These are phyloP conservation scores for Taenaris catops DNA, from an alignment of 2,888 invertebrate genomes.

Conservation along the genomic window DNA sequence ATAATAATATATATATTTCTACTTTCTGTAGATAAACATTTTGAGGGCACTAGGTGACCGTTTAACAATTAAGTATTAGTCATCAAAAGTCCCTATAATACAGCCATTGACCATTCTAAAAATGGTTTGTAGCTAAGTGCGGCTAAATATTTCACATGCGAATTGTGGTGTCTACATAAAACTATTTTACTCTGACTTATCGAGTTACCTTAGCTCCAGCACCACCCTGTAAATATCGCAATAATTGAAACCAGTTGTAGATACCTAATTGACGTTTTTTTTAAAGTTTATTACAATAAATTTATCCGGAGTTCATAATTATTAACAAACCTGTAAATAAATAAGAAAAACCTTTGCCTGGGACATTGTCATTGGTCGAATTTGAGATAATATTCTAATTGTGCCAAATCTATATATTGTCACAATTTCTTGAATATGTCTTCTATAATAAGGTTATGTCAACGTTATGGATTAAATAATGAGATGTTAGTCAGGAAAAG, in stretches of 20 bases:
- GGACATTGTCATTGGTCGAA: too few species aligned
- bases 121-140: conserved; percentile 35
- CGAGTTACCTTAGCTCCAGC: conserved; percentile 70
- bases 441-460: too few species aligned
- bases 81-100: conserved; percentile 17
- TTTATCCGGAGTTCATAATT: too few species aligned
- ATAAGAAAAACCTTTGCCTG: too few species aligned
- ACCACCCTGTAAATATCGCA: conserved; percentile 64
- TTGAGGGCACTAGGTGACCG: conserved; percentile 10
- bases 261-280: too few species aligned
- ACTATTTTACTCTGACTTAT: conserved; percentile 27
- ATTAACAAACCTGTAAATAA: too few species aligned
- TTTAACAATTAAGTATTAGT: conserved; percentile 11
- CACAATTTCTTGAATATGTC: too few species aligned
- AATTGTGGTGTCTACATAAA: conserved; percentile 45
- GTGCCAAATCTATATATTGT: too few species aligned
- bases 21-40: conserved; percentile 24
- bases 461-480: too few species aligned
- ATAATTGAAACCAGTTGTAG: conserved; percentile 19
- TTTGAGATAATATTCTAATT: too few species aligned
- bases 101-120: conserved; percentile 35
- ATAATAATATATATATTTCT: conserved; percentile 10
- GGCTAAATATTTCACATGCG: conserved; percentile 53
- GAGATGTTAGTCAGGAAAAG: conserved; percentile 25
- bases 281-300: too few species aligned